Conservation (phyloP, 2,888 invertebrate genomes). For the Priocnemis perturbator region DNA sequence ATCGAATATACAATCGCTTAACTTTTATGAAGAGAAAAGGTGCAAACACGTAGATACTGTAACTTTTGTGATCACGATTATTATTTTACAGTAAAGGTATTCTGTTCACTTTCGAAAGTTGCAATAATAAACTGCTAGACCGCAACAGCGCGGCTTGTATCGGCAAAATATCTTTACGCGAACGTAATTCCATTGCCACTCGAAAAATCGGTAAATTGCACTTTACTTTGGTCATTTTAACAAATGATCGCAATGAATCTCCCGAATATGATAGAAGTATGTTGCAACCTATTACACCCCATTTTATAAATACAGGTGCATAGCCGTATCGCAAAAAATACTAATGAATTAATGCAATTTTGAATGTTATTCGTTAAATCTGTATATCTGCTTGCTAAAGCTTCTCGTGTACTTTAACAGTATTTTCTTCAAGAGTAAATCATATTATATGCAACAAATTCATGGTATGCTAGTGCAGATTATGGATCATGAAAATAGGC, state of each 20-base stretch:
- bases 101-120: no score
- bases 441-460: no score
- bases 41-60: no score
- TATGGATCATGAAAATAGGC: constrained; percentile 54
- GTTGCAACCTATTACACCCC: constrained; percentile 21
- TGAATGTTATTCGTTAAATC: not conserved
- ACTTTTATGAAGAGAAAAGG: no score
- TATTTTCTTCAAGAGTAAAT: no score
- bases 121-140: not conserved
- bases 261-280: constrained; percentile 29
- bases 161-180: constrained; percentile 13
- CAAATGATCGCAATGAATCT: constrained; percentile 34
- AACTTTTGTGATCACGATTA: no score
- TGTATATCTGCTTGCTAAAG: no score
- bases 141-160: not conserved
- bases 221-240: constrained; percentile 42
- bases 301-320: constrained; percentile 20
- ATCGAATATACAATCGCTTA: no score
- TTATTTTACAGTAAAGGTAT: no score
- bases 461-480: no score
- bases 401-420: no score
- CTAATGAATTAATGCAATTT: constrained; percentile 1
- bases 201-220: constrained; percentile 30
- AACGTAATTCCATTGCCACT: constrained; percentile 16
- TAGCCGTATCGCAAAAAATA: constrained; percentile 8